Evolutionary conservation across 2,888 invertebrate species (phyloP).

Genomic region (Cataglyphis rosenhaueri): DNA sequence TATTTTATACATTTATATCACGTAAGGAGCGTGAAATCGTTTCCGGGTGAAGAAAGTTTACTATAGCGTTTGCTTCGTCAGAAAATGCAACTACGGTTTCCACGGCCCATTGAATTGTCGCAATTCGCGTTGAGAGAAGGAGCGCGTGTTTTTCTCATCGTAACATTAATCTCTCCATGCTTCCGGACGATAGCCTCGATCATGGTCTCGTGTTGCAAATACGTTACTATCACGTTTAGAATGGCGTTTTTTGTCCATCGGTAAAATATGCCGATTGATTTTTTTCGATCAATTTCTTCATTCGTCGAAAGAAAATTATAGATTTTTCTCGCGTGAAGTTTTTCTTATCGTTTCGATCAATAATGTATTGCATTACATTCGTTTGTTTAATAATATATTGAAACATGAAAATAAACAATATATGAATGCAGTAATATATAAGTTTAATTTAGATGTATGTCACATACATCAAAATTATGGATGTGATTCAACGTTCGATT

Average conservation of each 20-base stretch:
- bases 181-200: slow-evolving; percentile 63
- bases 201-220: background rate
- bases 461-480: background rate
- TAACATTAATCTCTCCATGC: slow-evolving; percentile 60
- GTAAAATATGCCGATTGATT: background rate
- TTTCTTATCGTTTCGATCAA: too few species aligned
- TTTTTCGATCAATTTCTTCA: slow-evolving; percentile 1
- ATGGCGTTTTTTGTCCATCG: slow-evolving; percentile 32
- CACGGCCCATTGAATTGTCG: slow-evolving; percentile 47
- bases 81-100: slow-evolving; percentile 8
- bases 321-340: slow-evolving; percentile 10
- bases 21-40: slow-evolving; percentile 9
- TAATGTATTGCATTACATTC: background rate
- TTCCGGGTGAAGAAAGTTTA: slow-evolving; percentile 14
- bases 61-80: background rate
- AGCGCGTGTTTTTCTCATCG: slow-evolving; percentile 44
- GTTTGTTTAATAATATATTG: background rate
- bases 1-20: background rate
- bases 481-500: background rate
- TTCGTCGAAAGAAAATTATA: slow-evolving; percentile 2
- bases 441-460: background rate
- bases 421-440: background rate
- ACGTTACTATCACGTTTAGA: slow-evolving; percentile 35
- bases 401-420: background rate
- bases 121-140: slow-evolving; percentile 39